phyloP scores from a whole-genome alignment of 2,888 invertebrate genomes.

The Fragum fragum region DNA sequence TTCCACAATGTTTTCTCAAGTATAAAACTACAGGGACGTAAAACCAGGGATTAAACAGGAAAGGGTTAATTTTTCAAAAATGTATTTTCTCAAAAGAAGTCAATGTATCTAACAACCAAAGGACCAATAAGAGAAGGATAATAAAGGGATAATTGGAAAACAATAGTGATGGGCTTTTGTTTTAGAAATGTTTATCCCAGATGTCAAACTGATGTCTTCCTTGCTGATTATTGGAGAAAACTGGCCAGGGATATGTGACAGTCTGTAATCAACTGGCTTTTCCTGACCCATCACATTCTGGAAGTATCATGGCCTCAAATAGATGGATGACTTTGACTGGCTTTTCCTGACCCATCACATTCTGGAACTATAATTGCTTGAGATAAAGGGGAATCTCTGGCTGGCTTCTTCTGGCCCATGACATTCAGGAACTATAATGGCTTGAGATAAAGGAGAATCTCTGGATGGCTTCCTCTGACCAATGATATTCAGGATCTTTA shows the following conservation, averaged over 20 bases:
- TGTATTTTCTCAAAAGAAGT: too few relatives aligned
- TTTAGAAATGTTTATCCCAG: conserved; percentile 6
- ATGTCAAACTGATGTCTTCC: conserved; percentile 16
- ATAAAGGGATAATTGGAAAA: background rate
- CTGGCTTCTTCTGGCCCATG: background rate
- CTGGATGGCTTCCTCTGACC: background rate
- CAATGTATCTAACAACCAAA: too few relatives aligned
- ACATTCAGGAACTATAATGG: background rate
- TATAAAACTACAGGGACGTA: too few relatives aligned
- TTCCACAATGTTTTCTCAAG: background rate
- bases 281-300: background rate
- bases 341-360: background rate
- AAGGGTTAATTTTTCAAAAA: too few relatives aligned
- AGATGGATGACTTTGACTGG: too few relatives aligned
- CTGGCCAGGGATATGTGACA: background rate
- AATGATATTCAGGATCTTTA: background rate
- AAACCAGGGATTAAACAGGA: too few relatives aligned
- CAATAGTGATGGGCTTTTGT: background rate
- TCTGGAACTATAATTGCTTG: too few relatives aligned
- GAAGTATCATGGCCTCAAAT: too few relatives aligned
- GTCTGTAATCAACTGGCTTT: conserved; percentile 1
- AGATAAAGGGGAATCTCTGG: too few relatives aligned
- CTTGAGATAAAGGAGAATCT: too few relatives aligned
- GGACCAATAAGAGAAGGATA: too few relatives aligned
- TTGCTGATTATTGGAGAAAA: conserved; percentile 4